phyloP scores from a whole-genome alignment of 2,113 vertebrate species.

The Atlantisia rogersi region DNA sequence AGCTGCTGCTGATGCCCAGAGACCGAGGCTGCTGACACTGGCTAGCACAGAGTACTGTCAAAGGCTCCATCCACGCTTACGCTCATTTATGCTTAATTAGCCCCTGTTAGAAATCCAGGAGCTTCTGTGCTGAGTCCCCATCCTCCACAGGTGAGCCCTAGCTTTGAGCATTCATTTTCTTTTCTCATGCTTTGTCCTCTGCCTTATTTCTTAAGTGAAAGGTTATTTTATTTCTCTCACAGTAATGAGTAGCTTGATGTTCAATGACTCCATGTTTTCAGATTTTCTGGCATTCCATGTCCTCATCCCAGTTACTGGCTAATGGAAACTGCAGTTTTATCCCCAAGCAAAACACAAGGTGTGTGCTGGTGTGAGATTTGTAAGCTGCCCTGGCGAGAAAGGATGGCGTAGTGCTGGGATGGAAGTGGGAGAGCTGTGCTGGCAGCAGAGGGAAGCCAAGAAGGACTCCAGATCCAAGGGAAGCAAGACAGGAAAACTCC shows the following conservation, averaged over 20 bases:
- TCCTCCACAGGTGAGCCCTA: not conserved
- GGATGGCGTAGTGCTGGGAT: not conserved
- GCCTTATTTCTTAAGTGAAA: not conserved
- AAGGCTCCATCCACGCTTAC: not conserved
- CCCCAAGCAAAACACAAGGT: not conserved
- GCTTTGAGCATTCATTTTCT: not conserved
- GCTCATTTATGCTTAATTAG: not conserved
- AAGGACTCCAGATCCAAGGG: not conserved
- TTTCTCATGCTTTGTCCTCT: not conserved
- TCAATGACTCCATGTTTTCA: not conserved
- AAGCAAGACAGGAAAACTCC: not conserved
- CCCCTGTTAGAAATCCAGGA: not conserved
- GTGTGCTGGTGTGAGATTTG: not conserved
- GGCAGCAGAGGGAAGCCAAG: not conserved
- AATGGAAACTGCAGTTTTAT: not conserved
- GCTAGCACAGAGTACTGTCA: not conserved
- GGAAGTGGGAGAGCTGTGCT: not conserved
- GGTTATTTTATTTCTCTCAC: not conserved
- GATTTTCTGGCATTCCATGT: not conserved
- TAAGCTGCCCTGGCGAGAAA: not conserved
- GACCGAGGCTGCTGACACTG: not conserved
- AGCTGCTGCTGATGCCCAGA: not conserved
- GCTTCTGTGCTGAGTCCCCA: not conserved
- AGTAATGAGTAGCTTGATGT: not conserved
- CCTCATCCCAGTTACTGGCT: not conserved